Base-by-base conservation (phyloP, 2,888 invertebrate genomes). In the Caenorhabditis sp. region DNA sequence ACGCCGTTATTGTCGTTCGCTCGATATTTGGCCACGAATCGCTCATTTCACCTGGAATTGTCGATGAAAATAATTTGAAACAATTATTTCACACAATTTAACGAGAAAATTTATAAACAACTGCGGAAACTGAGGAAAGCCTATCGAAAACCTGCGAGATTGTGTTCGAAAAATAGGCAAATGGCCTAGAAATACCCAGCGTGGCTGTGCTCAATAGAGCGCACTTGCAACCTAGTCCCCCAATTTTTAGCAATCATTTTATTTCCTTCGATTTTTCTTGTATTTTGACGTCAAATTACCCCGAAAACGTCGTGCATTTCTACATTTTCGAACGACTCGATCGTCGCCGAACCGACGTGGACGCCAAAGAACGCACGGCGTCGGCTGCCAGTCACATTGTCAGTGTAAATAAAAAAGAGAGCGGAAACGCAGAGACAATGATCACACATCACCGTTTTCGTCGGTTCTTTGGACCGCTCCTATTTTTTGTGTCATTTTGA, bases 1-100 rank as follows among this genome's bases (percentile, higher is more conserved):
- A 78, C 6, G 72, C 50, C 0, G 61, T 3, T 4, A 78, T 72
- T 20, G 78, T 78, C n/a, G 78, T 78, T 22, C 78, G 35, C 5
- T 68, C 78, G 15, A 78, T 55, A 52, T 27, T 59, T n/a, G 66
- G 62, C 78, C 76, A 76, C 0, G 17, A n/a, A n/a, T 76, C 76
- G 15, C 56, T 53, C 76, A 76, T 76, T 39, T 63, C 45, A 7
- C 2, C 61, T 61, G 27, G 26, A 58, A 43, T 17, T 17, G n/a
- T n/a, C n/a, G 17, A 30, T 39, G 32, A 22, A 45, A 39, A 35
- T 26, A 13, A 41, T 7, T 55, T 13, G 9, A 48, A 48, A 37
- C 15, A 4, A 11, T 17, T 2, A 3, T 45, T 45, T 46, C n/a
- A n/a, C n/a, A n/a, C n/a, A n/a, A n/a, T 26, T 27, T 2, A 26